These are phyloP conservation scores for Cariama cristata DNA, from an alignment of 2,113 vertebrate species.

Conservation along the genomic window DNA sequence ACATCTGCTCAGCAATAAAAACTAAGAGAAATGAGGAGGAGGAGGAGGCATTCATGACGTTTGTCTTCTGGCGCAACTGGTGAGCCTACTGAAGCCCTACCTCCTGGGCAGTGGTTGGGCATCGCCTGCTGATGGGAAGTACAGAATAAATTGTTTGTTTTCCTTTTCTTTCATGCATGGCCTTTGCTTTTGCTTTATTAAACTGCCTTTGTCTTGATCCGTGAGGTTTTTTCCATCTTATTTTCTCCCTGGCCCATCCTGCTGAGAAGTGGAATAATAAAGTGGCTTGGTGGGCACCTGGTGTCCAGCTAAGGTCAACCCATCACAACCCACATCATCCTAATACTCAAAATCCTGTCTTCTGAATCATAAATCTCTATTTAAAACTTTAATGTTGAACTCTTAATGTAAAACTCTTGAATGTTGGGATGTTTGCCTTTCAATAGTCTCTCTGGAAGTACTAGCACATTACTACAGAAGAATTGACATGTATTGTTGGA, in stretches of 20 bases:
- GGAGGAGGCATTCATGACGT: fast-evolving
- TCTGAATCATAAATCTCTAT: background rate
- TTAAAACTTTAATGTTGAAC: background rate
- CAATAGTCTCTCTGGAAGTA: background rate
- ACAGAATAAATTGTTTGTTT: background rate
- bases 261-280: fast-evolving
- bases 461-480: background rate
- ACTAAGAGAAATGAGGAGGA: background rate
- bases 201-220: background rate
- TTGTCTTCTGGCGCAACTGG: background rate
- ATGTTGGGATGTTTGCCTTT: background rate
- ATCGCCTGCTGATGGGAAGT: background rate
- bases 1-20: background rate
- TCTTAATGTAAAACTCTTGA: too few relatives aligned
- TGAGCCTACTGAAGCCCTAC: fast-evolving
- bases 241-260: background rate
- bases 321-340: background rate
- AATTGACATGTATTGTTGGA: background rate
- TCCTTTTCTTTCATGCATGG: background rate
- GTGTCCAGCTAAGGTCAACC: background rate
- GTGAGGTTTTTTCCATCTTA: background rate
- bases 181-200: background rate
- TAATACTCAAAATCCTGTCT: background rate
- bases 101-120: background rate
- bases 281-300: background rate